Evolutionary conservation across 2,888 invertebrate genomes (phyloP), one percentile per base, ranked within the genome.

Genomic region (Oscheius myriophilus): DNA sequence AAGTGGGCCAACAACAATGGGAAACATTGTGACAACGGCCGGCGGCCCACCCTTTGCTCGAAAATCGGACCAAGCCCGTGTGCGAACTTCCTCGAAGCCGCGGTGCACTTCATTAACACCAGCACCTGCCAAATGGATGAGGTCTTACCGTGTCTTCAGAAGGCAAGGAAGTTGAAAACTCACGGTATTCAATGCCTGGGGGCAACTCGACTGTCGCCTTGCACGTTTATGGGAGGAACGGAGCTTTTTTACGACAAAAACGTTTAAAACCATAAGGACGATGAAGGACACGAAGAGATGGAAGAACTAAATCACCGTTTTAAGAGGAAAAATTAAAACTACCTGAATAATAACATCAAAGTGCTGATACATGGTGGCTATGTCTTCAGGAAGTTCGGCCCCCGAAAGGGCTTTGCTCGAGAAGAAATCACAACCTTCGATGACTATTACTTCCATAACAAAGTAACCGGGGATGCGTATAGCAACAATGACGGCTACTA

Each of bases 231-330:
- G 82, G 26, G 76, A 72, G 18, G 63, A 66, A 18, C 79, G 72
- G 4, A 79, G 73, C 69, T 78, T 79, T 52, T 68, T 58, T 12
- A 82, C 74, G 43, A 80, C 79, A 41, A 78, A 49, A 14, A 70
- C 64, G 71, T 82, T 82, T 42, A 82, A 66, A 39, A 78, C 68
- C 39, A 68, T 74, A 21, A 82, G 70, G 51, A 82, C 57, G 53
- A 78, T 64, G 74, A 82, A 82, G 0, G 79, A 79, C 23, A 80
- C 79, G 67, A 80, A 80, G 1, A 78, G 74, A 69, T 82, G 79
- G 62, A 82, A 73, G 67, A 82, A 80, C 82, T 82, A 69, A 45
- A 79, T 69, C 11, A 6, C 25, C 21, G 11, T 53, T 42, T 54
- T 4, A 54, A 33, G 18, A n/a, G 23, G 25, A 9, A 18, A n/a